Evolutionary conservation across 2,888 invertebrate species (phyloP), one percentile per base, ranked within the genome.

Genomic region (Synergus laeviventris): DNA sequence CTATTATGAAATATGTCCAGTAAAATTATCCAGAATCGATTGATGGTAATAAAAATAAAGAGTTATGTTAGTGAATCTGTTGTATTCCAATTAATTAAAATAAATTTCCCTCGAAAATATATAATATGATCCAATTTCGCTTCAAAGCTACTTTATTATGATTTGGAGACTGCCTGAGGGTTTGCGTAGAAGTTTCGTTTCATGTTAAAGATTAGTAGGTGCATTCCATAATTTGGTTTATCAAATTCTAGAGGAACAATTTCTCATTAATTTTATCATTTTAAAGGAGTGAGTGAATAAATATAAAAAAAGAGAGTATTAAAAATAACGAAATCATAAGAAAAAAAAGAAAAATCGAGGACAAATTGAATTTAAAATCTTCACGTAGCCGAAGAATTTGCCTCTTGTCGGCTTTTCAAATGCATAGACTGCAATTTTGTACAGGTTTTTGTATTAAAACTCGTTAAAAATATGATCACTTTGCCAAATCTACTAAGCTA

Each of bases 381-480:
- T 21, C 56, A 56, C 12, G 56, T 21, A 49, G 49, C 45, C 24
- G 31, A n/a, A 49, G 24, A 31, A 49, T 49, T 45, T 49, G 45
- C 49, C 14, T 45, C 24, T 16, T 49, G 21, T n/a, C 24, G 70
- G 76, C 81, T 66, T 31, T 31, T 31, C 7, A 31, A 80, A 81
- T 78, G 78, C 79, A 78, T 78, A 79, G 84, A 86, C 85, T 86
- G 85, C 82, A 83, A 86, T 87, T 87, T 87, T 87, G 81, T 87
- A 86, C 81, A 82, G 81, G 11, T 70, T 70, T 70, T 70, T 49
- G 42, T 70, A 70, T 66, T 24, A n/a, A 83, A 82, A 74, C 16
- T 45, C 66, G 49, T 31, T 16, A 18, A 45, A 49, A 45, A 16
- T 49, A 11, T 38, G 38, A 62, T n/a, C 62, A 62, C 36, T 62